These are phyloP conservation scores for Oikopleura dioica DNA, from an alignment of 23 tunicate genomes.

Conservation along the genomic window DNA sequence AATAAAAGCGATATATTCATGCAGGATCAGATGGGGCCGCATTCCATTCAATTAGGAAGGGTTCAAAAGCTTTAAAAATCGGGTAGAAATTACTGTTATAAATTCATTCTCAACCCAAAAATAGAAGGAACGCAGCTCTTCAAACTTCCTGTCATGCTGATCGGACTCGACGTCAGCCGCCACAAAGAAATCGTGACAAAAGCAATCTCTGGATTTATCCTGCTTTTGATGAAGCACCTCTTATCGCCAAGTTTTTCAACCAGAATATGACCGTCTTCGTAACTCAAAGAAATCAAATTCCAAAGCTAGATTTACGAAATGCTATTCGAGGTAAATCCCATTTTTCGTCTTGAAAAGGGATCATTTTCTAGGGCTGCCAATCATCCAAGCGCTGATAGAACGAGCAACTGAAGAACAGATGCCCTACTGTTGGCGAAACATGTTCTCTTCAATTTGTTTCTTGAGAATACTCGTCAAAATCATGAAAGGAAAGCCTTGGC, in stretches of 20 bases:
- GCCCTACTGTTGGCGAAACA: constrained; percentile 55
- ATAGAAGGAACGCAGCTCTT: no score
- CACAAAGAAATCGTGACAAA: constrained; percentile 58
- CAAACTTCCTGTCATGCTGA: neutral
- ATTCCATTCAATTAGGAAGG: no score
- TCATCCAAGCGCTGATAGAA: neutral
- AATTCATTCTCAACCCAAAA: no score
- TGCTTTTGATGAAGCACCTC: constrained; percentile 55
- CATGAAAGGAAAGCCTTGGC: constrained; percentile 69
- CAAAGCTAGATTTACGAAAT: constrained; percentile 40
- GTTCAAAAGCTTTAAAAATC: no score
- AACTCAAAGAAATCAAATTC: constrained; percentile 48
- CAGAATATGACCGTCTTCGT: constrained; percentile 72
- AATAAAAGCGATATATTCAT: constrained; percentile 13
- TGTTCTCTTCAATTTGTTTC: constrained; percentile 49
- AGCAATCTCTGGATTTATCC: constrained; percentile 36
- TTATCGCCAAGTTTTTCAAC: constrained; percentile 61
- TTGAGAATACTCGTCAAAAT: constrained; percentile 64
- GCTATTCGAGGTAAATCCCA: constrained; percentile 73
- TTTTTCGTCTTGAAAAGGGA: no score
- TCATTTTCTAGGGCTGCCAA: neutral
- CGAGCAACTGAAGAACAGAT: neutral
- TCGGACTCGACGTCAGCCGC: constrained; percentile 54
- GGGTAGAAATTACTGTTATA: no score
- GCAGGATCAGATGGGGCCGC: neutral